Percentiles rank a stretch among this genome's conserved stretches.
Conservation (phyloP, 2,113 vertebrate species). For the Pica pica region DNA sequence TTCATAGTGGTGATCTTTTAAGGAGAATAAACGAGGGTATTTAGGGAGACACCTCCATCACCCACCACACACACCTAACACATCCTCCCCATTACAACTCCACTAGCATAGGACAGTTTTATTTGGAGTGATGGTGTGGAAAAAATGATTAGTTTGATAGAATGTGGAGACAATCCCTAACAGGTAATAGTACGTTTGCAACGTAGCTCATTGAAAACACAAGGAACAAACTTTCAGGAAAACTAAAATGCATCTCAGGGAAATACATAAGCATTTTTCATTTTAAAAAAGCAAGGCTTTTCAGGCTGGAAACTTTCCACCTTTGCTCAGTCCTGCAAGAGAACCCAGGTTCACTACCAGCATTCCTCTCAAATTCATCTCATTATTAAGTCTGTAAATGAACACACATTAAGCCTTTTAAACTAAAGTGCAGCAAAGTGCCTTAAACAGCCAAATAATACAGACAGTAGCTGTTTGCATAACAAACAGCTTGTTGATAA, state of each 20-base stretch:
- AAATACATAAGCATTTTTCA: background rate
- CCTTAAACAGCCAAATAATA: background rate
- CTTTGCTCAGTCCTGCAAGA: background rate
- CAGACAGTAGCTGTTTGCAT: background rate
- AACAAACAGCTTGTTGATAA: background rate
- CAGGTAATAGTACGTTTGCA: background rate
- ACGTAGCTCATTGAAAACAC: background rate
- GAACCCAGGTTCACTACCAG: background rate
- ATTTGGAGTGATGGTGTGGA: background rate
- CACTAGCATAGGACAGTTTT: background rate
- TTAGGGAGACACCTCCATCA: background rate
- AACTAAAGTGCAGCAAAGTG: background rate
- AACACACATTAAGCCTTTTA: background rate
- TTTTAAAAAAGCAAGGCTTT: background rate
- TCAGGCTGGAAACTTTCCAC: background rate
- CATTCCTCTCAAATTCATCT: background rate
- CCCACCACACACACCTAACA: background rate
- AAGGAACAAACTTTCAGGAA: background rate
- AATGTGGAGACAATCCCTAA: background rate
- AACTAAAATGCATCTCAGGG: background rate
- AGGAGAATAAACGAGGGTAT: background rate
- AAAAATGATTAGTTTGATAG: background rate
- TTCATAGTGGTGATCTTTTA: background rate
- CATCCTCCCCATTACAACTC: background rate
- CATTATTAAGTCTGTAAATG: background rate